phyloP scores from a whole-genome alignment of 1,140 invertebrate species.

The Drosophila bocki region DNA sequence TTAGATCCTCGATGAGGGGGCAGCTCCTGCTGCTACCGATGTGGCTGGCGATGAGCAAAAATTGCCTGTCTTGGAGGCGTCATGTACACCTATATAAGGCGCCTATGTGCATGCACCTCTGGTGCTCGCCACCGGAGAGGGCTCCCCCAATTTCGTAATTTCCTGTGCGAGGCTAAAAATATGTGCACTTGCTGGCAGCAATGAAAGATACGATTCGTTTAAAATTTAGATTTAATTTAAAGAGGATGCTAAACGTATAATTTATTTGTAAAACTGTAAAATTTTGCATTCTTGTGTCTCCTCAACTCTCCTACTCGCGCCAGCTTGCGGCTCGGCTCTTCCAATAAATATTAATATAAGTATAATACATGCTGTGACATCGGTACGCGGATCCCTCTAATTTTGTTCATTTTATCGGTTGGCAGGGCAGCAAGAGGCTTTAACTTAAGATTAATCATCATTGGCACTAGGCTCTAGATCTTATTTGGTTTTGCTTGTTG shows the following conservation, averaged over 20 bases:
- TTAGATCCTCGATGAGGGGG: conserved; percentile 59
- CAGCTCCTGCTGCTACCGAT: conserved; percentile 46
- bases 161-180: conserved; percentile 63
- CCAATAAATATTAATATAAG: conserved; percentile 81
- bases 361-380: conserved; percentile 78
- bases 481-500: conserved; percentile 51
- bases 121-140: not conserved
- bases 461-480: conserved; percentile 64
- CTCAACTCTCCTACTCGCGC: conserved; percentile 64
- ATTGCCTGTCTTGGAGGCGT: conserved; percentile 57
- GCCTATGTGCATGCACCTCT: conserved; percentile 10
- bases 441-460: conserved; percentile 74
- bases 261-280: conserved; percentile 74
- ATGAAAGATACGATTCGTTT: conserved; percentile 33
- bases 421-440: conserved; percentile 79
- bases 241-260: conserved; percentile 72
- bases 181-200: conserved; percentile 20
- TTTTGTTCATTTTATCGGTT: conserved; percentile 42
- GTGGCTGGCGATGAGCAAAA: conserved; percentile 38
- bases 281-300: conserved; percentile 72
- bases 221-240: conserved; percentile 66
- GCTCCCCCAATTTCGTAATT: conserved; percentile 59
- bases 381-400: conserved; percentile 40
- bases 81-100: conserved; percentile 12
- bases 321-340: conserved; percentile 52